phyloP scores from a whole-genome alignment of 2,797 vertebrate species.

The Galagoides demidoff region DNA sequence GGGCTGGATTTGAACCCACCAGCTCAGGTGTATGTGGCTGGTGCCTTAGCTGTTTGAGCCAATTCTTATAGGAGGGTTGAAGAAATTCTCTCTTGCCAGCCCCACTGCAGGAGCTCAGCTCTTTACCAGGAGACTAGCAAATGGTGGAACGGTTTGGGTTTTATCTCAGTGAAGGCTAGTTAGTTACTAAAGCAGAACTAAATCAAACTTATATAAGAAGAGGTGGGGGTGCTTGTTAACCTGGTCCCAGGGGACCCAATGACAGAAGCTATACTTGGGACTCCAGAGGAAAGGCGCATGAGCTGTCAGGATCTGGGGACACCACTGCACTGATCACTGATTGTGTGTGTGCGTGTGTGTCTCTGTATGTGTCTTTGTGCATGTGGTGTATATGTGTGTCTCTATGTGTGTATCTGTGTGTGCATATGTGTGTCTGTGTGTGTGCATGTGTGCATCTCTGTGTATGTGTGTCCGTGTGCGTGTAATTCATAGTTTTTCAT shows the following conservation, averaged over 20 bases:
- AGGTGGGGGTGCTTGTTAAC: background rate
- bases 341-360: too few species aligned
- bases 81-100: background rate
- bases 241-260: background rate
- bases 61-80: background rate
- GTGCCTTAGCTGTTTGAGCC: too few species aligned
- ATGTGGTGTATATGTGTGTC: too few species aligned
- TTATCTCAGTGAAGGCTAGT: background rate
- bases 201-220: background rate
- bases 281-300: background rate
- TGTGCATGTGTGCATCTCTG: background rate
- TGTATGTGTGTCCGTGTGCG: background rate
- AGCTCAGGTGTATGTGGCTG: too few species aligned
- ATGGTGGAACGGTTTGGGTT: background rate
- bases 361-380: too few species aligned
- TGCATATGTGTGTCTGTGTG: too few species aligned
- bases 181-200: constrained; percentile 1
- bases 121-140: background rate
- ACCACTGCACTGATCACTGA: background rate
- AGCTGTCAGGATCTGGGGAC: background rate
- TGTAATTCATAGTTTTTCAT: background rate
- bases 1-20: too few species aligned
- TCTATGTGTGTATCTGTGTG: too few species aligned
- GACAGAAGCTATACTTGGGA: background rate
- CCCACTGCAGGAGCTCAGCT: background rate